Evolutionary conservation across 2,113 vertebrate species (phyloP).

Genomic region (Rutilus rutilus): DNA sequence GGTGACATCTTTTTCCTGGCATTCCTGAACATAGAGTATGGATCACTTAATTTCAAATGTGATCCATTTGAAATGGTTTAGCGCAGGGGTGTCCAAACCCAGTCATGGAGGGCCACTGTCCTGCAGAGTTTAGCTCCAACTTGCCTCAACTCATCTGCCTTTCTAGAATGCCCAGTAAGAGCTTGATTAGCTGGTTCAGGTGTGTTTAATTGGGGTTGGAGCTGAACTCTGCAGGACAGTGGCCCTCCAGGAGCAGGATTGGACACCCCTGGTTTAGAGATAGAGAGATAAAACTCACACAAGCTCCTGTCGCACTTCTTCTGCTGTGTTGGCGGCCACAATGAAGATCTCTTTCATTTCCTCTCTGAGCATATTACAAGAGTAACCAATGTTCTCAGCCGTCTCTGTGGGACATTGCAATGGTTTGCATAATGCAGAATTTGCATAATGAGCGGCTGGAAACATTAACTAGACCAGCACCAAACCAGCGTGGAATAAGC

Average conservation of each 20-base stretch:
- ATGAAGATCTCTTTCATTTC: conserved; percentile 87
- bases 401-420: conserved; percentile 79
- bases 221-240: no score
- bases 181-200: no score
- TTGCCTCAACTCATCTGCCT: no score
- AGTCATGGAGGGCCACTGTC: no score
- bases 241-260: no score
- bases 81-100: neutral
- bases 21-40: conserved; percentile 66
- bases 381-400: conserved; percentile 91
- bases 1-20: conserved; percentile 86
- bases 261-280: neutral
- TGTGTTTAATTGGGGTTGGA: no score
- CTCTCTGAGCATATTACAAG: conserved; percentile 88
- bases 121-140: no score
- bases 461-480: neutral
- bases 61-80: neutral
- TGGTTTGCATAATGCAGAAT: neutral
- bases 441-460: neutral
- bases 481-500: neutral
- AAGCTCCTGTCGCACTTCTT: conserved; percentile 81
- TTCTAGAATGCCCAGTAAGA: no score
- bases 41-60: neutral
- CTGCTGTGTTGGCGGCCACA: conserved; percentile 76
- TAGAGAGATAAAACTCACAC: conserved; percentile 71